These are phyloP conservation scores for Drosophila paucipuncta DNA, from an alignment of 2,888 invertebrate species.

Conservation along the genomic window DNA sequence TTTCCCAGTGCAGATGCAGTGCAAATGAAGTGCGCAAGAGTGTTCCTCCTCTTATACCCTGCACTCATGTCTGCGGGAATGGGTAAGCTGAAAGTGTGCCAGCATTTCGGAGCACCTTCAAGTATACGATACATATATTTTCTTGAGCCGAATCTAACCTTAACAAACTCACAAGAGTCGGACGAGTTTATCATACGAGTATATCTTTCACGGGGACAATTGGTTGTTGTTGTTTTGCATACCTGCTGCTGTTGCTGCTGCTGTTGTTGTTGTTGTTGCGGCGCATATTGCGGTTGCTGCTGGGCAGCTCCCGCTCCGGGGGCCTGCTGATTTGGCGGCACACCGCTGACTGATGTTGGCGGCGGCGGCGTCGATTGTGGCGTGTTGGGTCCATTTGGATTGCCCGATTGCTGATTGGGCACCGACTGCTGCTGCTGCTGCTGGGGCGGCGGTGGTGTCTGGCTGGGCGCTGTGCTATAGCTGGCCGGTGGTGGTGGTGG, in stretches of 20 bases:
- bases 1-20: no score
- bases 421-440: constrained; percentile 81
- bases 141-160: background rate
- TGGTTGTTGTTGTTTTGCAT: background rate
- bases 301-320: constrained; percentile 53
- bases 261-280: constrained; percentile 49
- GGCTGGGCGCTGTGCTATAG: constrained; percentile 86
- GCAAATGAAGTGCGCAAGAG: no score
- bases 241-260: constrained; percentile 58
- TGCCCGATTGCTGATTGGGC: constrained; percentile 78
- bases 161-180: background rate
- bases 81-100: background rate
- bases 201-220: background rate
- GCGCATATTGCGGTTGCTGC: constrained; percentile 62
- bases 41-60: background rate
- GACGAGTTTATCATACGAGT: background rate
- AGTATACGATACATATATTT: background rate
- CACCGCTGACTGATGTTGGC: constrained; percentile 47
- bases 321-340: constrained; percentile 63
- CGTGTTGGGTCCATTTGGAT: constrained; percentile 78
- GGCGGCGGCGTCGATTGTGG: constrained; percentile 80
- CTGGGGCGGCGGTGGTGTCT: constrained; percentile 82
- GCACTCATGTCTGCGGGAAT: background rate
- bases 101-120: background rate
- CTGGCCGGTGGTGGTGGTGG: constrained; percentile 80